These are phyloP conservation scores for Myiozetetes cayanensis DNA, from an alignment of 2,113 vertebrate species.

Conservation along the genomic window DNA sequence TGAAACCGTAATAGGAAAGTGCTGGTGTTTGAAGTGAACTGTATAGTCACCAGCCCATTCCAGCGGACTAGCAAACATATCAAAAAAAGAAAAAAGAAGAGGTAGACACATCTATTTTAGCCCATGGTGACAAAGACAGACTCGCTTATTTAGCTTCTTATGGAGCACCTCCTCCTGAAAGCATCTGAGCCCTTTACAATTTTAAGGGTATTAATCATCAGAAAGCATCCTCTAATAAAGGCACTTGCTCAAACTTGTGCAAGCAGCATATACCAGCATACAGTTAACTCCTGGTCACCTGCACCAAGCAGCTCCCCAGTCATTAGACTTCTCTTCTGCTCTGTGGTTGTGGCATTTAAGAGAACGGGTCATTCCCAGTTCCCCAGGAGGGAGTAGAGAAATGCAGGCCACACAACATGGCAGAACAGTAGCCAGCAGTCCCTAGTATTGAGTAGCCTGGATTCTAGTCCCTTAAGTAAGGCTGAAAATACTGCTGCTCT, in stretches of 20 bases:
- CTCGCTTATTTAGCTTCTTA: neutral
- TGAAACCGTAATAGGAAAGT: neutral
- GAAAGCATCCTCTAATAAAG: neutral
- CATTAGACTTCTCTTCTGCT: neutral
- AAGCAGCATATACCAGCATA: neutral
- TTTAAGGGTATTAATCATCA: neutral
- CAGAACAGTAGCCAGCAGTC: neutral
- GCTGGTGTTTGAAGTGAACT: neutral
- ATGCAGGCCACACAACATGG: fast-evolving
- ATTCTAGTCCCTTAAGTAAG: neutral
- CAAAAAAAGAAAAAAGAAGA: neutral
- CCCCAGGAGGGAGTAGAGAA: neutral
- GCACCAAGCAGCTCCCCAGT: neutral
- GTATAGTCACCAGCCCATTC: neutral
- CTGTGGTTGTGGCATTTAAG: neutral
- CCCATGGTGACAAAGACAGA: neutral
- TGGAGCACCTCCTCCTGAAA: neutral
- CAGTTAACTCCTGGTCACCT: neutral
- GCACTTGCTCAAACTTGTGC: neutral
- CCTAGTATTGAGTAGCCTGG: neutral
- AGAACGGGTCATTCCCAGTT: neutral
- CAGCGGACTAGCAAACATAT: neutral
- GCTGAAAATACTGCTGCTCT: neutral
- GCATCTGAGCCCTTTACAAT: neutral
- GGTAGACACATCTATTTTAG: neutral